These are phyloP conservation scores for Clepsis dumicolana DNA, from an alignment of 2,888 invertebrate genomes.

Conservation along the genomic window DNA sequence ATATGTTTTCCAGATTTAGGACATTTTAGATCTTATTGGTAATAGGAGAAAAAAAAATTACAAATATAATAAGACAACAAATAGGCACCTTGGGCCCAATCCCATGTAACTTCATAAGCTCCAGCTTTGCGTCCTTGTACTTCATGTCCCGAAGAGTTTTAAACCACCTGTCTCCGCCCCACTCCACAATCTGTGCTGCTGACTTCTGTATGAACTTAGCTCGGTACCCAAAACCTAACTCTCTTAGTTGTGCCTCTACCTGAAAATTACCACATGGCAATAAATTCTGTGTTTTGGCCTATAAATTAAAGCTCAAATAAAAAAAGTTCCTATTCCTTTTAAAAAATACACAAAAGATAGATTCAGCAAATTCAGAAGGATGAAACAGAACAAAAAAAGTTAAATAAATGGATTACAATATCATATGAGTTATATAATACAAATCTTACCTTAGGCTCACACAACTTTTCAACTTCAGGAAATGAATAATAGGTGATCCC, in stretches of 20 bases:
- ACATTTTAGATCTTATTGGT: too few relatives aligned
- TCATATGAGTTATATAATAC: too few relatives aligned
- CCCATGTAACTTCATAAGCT: slow-evolving; percentile 93
- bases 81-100: slow-evolving; percentile 95
- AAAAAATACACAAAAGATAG: too few relatives aligned
- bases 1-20: too few relatives aligned
- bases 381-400: too few relatives aligned
- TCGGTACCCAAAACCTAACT: slow-evolving; percentile 94
- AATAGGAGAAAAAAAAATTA: too few relatives aligned
- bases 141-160: slow-evolving; percentile 87
- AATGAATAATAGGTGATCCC: slow-evolving; percentile 91
- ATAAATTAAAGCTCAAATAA: too few relatives aligned
- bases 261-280: too few relatives aligned
- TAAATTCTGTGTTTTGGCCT: too few relatives aligned
- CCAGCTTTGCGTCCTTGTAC: slow-evolving; percentile 90
- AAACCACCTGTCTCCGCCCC: slow-evolving; percentile 92
- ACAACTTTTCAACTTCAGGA: slow-evolving; percentile 90
- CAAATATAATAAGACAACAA: not conserved
- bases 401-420: too few relatives aligned
- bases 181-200: slow-evolving; percentile 88
- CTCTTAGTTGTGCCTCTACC: slow-evolving; percentile 90
- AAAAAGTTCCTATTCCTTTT: too few relatives aligned
- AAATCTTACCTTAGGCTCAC: slow-evolving; percentile 71
- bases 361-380: not conserved
- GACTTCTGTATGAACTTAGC: slow-evolving; percentile 94